Base-by-base conservation (phyloP, 1,140 invertebrate species). In the Pseudomyrmex pallidus region DNA sequence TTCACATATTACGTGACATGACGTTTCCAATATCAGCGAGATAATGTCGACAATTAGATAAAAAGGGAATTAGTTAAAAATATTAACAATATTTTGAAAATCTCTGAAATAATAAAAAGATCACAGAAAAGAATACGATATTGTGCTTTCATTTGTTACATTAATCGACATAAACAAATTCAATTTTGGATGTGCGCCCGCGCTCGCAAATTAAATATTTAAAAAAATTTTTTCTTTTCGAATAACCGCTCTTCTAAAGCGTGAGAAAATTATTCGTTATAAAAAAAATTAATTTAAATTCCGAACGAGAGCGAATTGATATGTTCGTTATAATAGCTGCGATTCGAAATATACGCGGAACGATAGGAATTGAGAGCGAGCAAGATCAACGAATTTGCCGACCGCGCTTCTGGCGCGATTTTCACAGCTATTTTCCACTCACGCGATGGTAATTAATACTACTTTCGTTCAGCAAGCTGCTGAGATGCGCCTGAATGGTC, bases 401-500 rank as follows among this genome's bases (percentile, higher is more conserved):
- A 17, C 12, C 3, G n/a, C 62, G 62, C 10, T 77, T 52, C 15
- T 20, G 61, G n/a, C 44, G 25, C 74, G 52, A 78, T 78, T 70
- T 78, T 78, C 63, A 78, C 50, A 17, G 35, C 54, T 76, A n/a
- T 68, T 68, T 78, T 64, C 46, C 61, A 46, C 61, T 68, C 74
- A 13, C 63, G n/a, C 20, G 8, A 3, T 2, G 44, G 52, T 50
- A 77, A 77, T 83, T 83, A 83, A 83, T 74, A 77, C 62, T 46
- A 10, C 74, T 25, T 83, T 64, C 61, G 80, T 74, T 74, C 50
- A 83, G 72, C 80, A 67, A 76, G 15, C 9, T 57, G 70, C 9
- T 77, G 25, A 83, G 73, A 83, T 35, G 35, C 44, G 73, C 62
- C 54, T 77, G 73, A 83, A 76, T 76, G 54, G 62, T 77, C 80